Conservation (phyloP, 1,140 invertebrate genomes). For the Mya arenaria region DNA sequence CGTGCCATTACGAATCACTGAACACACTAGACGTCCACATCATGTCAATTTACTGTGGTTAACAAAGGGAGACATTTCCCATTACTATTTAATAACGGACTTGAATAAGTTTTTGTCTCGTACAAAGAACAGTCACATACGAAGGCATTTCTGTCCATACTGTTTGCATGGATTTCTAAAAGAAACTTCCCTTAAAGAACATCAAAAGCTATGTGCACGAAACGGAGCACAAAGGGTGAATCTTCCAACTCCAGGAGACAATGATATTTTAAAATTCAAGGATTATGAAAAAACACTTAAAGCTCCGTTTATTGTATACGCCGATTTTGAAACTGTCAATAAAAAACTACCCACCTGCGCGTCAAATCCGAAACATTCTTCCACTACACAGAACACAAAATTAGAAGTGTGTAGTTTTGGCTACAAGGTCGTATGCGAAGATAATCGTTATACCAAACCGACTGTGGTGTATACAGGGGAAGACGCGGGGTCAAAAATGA, state of each 20-base stretch:
- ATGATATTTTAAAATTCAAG: slow-evolving; percentile 29
- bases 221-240: slow-evolving; percentile 12
- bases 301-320: slow-evolving; percentile 4
- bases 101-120: slow-evolving; percentile 24
- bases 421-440: slow-evolving; percentile 15
- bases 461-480: slow-evolving; percentile 20
- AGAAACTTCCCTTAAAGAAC: background rate
- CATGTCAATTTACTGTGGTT: slow-evolving; percentile 12
- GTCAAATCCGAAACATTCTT: background rate
- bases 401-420: slow-evolving; percentile 11
- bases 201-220: background rate
- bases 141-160: background rate
- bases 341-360: slow-evolving; percentile 9
- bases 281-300: slow-evolving; percentile 19
- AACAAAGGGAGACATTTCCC: background rate
- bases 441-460: background rate
- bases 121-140: background rate
- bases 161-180: slow-evolving; percentile 2
- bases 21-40: background rate
- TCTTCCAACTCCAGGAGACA: background rate
- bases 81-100: slow-evolving; percentile 11
- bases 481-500: background rate
- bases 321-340: slow-evolving; percentile 18
- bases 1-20: slow-evolving; percentile 9
- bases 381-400: background rate